These are phyloP conservation scores for Clarias gariepinus DNA, from an alignment of 2,113 vertebrate species.

Conservation along the genomic window DNA sequence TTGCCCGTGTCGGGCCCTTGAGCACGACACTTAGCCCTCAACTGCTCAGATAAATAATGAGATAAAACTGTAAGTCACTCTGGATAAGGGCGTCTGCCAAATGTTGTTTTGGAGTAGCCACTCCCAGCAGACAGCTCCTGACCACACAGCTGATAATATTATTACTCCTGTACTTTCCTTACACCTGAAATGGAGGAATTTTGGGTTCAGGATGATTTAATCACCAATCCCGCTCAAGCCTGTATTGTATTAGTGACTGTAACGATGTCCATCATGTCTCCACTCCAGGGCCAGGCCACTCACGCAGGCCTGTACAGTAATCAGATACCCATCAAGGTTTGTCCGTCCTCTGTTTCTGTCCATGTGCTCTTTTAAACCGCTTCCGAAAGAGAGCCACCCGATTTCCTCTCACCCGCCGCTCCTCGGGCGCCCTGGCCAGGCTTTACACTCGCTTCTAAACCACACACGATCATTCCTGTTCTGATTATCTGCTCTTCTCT, in stretches of 20 bases:
- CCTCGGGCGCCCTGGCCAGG: slow-evolving; percentile 6
- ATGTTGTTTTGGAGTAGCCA: not conserved
- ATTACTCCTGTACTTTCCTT: not conserved
- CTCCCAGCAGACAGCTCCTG: not conserved
- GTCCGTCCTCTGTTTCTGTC: slow-evolving; percentile 57
- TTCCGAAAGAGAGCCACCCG: slow-evolving; percentile 32
- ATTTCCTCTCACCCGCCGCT: slow-evolving; percentile 32
- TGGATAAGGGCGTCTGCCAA: no score
- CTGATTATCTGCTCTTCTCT: slow-evolving; percentile 20
- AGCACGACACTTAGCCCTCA: no score
- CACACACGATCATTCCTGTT: not conserved
- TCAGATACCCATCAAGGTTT: slow-evolving; percentile 80
- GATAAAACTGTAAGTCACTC: no score
- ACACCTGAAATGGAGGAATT: not conserved
- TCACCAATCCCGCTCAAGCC: not conserved
- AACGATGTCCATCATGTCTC: slow-evolving; percentile 17
- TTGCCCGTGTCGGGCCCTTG: no score
- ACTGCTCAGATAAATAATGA: no score
- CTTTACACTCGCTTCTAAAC: not conserved
- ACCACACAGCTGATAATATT: not conserved
- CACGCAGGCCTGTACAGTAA: slow-evolving; percentile 76
- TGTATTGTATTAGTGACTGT: slow-evolving; percentile 8
- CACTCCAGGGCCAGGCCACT: slow-evolving; percentile 67
- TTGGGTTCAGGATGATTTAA: not conserved
- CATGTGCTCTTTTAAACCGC: slow-evolving; percentile 35